Evolutionary conservation across 1,140 invertebrate species (phyloP).

Genomic region (Pogonognathellus flavescens): DNA sequence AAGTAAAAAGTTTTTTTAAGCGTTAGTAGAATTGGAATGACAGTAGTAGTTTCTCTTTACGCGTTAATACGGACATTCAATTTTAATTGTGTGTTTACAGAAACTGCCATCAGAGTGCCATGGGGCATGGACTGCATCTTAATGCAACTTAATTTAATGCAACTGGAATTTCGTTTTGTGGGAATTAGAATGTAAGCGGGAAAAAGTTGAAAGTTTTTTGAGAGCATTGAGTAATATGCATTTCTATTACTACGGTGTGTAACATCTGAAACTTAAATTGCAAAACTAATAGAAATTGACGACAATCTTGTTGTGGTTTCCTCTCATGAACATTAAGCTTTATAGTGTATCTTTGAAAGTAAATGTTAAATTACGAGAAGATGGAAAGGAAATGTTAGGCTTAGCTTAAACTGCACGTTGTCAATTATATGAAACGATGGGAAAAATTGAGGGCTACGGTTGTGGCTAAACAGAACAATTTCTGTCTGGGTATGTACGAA

Average conservation of each 20-base stretch:
- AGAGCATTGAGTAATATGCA: conserved; percentile 15
- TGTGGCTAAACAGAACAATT: not conserved
- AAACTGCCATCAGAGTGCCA: not conserved
- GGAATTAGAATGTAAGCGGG: conserved; percentile 27
- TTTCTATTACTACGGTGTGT: not conserved
- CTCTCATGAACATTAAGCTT: not conserved
- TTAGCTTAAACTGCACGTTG: not conserved
- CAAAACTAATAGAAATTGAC: conserved; percentile 39
- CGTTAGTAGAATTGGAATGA: not conserved
- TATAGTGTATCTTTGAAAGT: conserved; percentile 12
- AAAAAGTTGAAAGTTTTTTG: conserved; percentile 45
- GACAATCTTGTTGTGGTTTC: conserved; percentile 36
- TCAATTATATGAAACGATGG: conserved; percentile 6
- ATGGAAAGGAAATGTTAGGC: not conserved
- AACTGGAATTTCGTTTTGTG: conserved; percentile 13
- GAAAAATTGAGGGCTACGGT: not conserved
- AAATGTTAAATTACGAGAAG: conserved; percentile 11
- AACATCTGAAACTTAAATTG: not conserved
- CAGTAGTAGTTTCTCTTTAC: not conserved
- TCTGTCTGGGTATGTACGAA: not conserved
- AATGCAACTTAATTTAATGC: not conserved
- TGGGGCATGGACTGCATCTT: not conserved
- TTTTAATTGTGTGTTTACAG: not conserved
- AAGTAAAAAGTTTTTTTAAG: not conserved
- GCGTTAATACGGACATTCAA: not conserved